Percentiles rank a stretch among this genome's conserved stretches.
These are phyloP conservation scores for Cladopsammia gracilis DNA, from an alignment of 64 coral and sea anemone species.

Conservation along the genomic window DNA sequence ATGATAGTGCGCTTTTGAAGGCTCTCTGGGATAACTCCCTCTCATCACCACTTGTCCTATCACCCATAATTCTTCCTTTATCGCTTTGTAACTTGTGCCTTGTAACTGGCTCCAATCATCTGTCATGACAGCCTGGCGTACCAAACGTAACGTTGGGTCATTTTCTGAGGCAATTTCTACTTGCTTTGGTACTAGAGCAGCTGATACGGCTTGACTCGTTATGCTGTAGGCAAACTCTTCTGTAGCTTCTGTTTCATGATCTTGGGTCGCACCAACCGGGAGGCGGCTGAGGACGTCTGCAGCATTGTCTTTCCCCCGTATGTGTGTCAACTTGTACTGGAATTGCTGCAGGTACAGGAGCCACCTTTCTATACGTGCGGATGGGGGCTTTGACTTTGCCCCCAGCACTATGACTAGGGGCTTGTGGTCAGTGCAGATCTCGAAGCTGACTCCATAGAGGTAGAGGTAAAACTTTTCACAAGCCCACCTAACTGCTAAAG, in stretches of 20 bases:
- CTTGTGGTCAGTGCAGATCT: slow-evolving; percentile 41
- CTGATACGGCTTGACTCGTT: not conserved
- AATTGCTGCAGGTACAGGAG: slow-evolving; percentile 39
- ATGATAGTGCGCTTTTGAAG: slow-evolving; percentile 5
- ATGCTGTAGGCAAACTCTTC: slow-evolving; percentile 63
- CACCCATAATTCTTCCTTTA: slow-evolving; percentile 41
- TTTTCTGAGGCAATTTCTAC: slow-evolving; percentile 20
- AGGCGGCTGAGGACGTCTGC: slow-evolving; percentile 62
- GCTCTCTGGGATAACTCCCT: slow-evolving; percentile 30
- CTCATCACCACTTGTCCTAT: slow-evolving; percentile 52
- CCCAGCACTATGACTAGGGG: slow-evolving; percentile 3
- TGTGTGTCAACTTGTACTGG: slow-evolving; percentile 2
- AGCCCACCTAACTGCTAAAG: not conserved
- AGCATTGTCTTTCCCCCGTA: slow-evolving; percentile 24
- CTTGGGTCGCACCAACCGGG: not conserved
- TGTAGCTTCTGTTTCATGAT: slow-evolving; percentile 5
- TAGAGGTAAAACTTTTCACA: slow-evolving; percentile 17
- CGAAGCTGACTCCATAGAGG: not conserved
- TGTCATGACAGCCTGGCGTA: slow-evolving; percentile 21
- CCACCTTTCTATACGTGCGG: slow-evolving; percentile 45
- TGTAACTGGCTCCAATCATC: slow-evolving; percentile 31
- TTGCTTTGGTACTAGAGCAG: slow-evolving; percentile 24
- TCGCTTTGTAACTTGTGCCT: slow-evolving; percentile 49
- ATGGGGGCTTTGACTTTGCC: slow-evolving; percentile 31
- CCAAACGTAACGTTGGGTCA: not conserved